A percentile compares a stretch with the other conserved stretches of the same genome.
These are phyloP conservation scores for Semaprochilodus insignis DNA, from an alignment of 2,797 vertebrate species.

Conservation along the genomic window DNA sequence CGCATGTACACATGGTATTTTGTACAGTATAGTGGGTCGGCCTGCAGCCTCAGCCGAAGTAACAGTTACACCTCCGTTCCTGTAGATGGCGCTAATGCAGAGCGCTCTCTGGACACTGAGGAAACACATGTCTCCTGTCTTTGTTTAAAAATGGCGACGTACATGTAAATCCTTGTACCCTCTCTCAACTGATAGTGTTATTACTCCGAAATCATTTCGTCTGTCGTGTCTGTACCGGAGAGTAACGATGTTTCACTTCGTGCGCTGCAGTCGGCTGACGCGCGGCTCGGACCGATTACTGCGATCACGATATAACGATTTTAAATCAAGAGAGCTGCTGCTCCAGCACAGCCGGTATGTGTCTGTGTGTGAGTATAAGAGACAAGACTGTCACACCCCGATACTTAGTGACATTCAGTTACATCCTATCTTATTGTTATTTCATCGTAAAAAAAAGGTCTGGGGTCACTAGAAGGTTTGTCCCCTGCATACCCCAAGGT, in stretches of 20 bases:
- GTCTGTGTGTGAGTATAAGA: neutral
- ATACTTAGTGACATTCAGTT: no score
- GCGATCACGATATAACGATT: neutral
- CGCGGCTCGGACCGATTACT: slow-evolving; percentile 32
- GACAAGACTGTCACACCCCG: neutral
- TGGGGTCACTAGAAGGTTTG: neutral
- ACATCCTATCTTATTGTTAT: no score
- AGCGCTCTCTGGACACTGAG: neutral
- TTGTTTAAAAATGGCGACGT: slow-evolving; percentile 76
- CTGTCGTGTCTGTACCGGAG: neutral
- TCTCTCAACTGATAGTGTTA: neutral
- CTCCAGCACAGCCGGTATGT: slow-evolving; percentile 52
- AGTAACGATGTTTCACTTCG: slow-evolving; percentile 72
- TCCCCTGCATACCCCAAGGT: neutral
- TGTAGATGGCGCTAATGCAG: neutral
- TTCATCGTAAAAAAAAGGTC: no score
- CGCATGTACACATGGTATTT: no score
- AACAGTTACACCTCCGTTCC: neutral
- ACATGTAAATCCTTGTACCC: slow-evolving; percentile 41
- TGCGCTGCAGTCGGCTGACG: slow-evolving; percentile 47
- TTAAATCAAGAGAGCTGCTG: slow-evolving; percentile 37
- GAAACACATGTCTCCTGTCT: neutral
- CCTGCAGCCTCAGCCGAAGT: no score
- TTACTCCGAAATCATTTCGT: neutral
- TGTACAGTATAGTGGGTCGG: no score